These are phyloP conservation scores for Drosophila murphyi DNA, from an alignment of 1,140 invertebrate species.

Conservation along the genomic window DNA sequence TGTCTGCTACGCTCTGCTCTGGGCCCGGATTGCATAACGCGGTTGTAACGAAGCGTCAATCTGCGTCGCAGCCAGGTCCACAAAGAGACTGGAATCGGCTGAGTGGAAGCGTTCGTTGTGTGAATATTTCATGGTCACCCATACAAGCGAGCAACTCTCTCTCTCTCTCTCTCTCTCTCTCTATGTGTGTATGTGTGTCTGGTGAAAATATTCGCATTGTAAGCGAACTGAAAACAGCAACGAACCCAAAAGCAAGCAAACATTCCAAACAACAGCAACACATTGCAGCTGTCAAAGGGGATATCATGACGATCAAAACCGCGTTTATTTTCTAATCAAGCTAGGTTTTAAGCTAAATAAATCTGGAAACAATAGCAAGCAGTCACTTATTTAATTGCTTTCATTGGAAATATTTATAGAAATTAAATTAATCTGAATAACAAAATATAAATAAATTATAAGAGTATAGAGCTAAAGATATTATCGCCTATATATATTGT, in stretches of 20 bases:
- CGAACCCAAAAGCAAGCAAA: slow-evolving; percentile 41
- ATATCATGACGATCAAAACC: slow-evolving; percentile 5
- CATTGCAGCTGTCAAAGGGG: slow-evolving; percentile 8
- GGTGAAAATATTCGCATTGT: slow-evolving; percentile 66
- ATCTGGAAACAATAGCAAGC: neutral
- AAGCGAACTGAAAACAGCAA: slow-evolving; percentile 52
- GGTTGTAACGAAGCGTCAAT: slow-evolving; percentile 78
- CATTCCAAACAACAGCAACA: slow-evolving; percentile 25
- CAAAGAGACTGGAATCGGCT: slow-evolving; percentile 56
- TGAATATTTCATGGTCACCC: slow-evolving; percentile 80
- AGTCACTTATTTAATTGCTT: no score
- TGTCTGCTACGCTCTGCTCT: slow-evolving; percentile 20
- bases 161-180: neutral
- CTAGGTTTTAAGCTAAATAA: neutral
- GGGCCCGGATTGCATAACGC: slow-evolving; percentile 46
- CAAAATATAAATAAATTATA: neutral
- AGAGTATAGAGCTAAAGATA: neutral
- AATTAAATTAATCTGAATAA: neutral
- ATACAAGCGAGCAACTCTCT: slow-evolving; percentile 29
- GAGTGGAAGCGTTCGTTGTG: slow-evolving; percentile 59
- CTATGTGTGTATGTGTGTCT: slow-evolving; percentile 23
- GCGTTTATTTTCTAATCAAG: slow-evolving; percentile 3
- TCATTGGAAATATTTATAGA: no score
- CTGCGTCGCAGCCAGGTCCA: slow-evolving; percentile 70
- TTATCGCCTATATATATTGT: neutral